Percentiles rank a stretch among this genome's conserved stretches.
These are phyloP conservation scores for Lochmaea crataegi DNA, from an alignment of 2,888 invertebrate genomes.

Conservation along the genomic window DNA sequence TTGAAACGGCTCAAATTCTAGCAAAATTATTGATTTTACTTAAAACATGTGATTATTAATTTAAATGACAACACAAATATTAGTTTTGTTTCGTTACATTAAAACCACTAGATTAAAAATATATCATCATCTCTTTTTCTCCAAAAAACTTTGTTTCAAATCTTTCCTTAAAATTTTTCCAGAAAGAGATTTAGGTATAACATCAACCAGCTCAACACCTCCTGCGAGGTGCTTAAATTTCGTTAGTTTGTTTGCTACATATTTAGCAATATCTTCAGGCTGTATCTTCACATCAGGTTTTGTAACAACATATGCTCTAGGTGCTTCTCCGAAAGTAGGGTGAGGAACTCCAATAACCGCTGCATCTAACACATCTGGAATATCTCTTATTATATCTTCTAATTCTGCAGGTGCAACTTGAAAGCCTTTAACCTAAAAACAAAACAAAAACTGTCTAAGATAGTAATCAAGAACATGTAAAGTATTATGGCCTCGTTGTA, in stretches of 20 bases:
- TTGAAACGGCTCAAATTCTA: no score
- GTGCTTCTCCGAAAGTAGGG: slow-evolving; percentile 76
- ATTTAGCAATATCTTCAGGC: slow-evolving; percentile 11
- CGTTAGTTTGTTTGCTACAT: slow-evolving; percentile 70
- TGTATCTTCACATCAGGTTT: slow-evolving; percentile 17
- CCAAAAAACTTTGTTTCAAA: slow-evolving; percentile 51
- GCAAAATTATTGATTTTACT: no score
- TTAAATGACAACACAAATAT: no score
- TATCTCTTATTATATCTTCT: slow-evolving; percentile 77
- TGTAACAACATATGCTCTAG: slow-evolving; percentile 77
- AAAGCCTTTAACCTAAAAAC: slow-evolving; percentile 44
- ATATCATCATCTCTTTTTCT: slow-evolving; percentile 25
- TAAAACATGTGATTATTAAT: no score
- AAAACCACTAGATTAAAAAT: background rate
- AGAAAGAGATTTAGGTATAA: slow-evolving; percentile 70
- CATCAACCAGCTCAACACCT: slow-evolving; percentile 68
- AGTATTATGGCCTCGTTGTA: no score
- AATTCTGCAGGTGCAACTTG: slow-evolving; percentile 92
- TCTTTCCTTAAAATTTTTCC: slow-evolving; percentile 72
- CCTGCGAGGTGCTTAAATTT: slow-evolving; percentile 77
- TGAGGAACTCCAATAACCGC: slow-evolving; percentile 85
- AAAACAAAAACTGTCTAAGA: background rate
- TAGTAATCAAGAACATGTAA: no score
- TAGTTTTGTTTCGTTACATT: background rate
- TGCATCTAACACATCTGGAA: slow-evolving; percentile 81